Evolutionary conservation across 2,888 invertebrate species (phyloP).

Genomic region (Coecobrya sp.): DNA sequence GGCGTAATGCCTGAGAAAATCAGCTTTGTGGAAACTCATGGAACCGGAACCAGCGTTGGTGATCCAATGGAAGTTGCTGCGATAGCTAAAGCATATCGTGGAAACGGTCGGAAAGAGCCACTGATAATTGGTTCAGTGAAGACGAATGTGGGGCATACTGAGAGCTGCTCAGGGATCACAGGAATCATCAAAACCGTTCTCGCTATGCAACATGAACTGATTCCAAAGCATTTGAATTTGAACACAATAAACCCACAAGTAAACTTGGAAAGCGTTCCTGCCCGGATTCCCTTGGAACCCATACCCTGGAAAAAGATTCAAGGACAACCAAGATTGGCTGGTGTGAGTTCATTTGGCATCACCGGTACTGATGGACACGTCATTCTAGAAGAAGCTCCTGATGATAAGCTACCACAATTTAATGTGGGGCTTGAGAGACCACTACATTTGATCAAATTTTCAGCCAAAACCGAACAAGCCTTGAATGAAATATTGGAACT

Average conservation of each 20-base stretch:
- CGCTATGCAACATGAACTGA: slow-evolving; percentile 71
- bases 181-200: slow-evolving; percentile 81
- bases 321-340: slow-evolving; percentile 44
- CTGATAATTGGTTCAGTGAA: slow-evolving; percentile 79
- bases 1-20: background rate
- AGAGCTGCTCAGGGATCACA: slow-evolving; percentile 62
- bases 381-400: slow-evolving; percentile 77
- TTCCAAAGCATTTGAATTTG: slow-evolving; percentile 81
- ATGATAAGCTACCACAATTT: background rate
- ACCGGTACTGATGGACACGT: slow-evolving; percentile 69
- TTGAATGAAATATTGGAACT: slow-evolving; percentile 4
- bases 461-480: slow-evolving; percentile 61
- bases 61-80: slow-evolving; percentile 74
- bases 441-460: slow-evolving; percentile 54
- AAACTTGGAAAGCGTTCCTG: slow-evolving; percentile 70
- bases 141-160: slow-evolving; percentile 81
- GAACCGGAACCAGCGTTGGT: slow-evolving; percentile 87
- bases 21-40: slow-evolving; percentile 55
- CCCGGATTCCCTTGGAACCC: slow-evolving; percentile 72
- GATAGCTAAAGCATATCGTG: slow-evolving; percentile 58
- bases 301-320: background rate
- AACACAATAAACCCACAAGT: slow-evolving; percentile 76
- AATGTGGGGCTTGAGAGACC: slow-evolving; percentile 39
- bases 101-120: slow-evolving; percentile 17
- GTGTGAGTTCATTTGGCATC: slow-evolving; percentile 69